Evolutionary conservation across 1,140 invertebrate genomes (phyloP).

Genomic region (Drosophila pruinosa): DNA sequence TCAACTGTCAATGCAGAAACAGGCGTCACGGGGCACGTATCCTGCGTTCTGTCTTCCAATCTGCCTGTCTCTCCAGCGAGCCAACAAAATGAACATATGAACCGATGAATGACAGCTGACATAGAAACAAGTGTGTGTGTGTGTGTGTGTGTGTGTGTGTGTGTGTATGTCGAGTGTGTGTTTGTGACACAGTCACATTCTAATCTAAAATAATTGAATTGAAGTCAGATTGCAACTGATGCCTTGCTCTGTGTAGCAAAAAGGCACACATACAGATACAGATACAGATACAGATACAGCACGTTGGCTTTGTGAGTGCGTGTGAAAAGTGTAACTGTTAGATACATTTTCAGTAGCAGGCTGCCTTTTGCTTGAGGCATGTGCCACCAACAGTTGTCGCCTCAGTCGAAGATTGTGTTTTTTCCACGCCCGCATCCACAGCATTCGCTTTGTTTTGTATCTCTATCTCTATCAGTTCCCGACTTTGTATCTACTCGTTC

Average conservation of each 20-base stretch:
- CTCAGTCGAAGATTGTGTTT: constrained; percentile 5
- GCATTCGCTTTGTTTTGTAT: constrained; percentile 13
- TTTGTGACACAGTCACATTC: constrained; percentile 78
- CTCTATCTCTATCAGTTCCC: constrained; percentile 3
- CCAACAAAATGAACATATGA: constrained; percentile 61
- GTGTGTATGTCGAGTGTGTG: constrained; percentile 16
- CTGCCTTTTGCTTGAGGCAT: constrained; percentile 30
- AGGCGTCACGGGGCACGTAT: constrained; percentile 68
- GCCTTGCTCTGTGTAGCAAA: constrained; percentile 48
- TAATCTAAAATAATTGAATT: constrained; percentile 82
- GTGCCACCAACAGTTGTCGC: constrained; percentile 52
- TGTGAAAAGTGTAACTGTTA: constrained; percentile 57
- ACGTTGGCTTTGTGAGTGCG: constrained; percentile 19
- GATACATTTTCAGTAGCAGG: constrained; percentile 35
- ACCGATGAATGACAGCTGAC: constrained; percentile 80
- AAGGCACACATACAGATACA: constrained; percentile 28
- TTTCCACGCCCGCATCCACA: not conserved
- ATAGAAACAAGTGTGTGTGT: constrained; percentile 62
- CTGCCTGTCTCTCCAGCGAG: constrained; percentile 40
- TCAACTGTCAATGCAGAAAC: constrained; percentile 53
- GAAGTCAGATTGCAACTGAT: constrained; percentile 81
- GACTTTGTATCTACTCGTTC: not conserved
- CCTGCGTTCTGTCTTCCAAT: constrained; percentile 44
- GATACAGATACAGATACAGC: constrained; percentile 8
- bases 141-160: constrained; percentile 3